phyloP scores from a whole-genome alignment of 1,140 invertebrate species.

The Drosophila ironensis region DNA sequence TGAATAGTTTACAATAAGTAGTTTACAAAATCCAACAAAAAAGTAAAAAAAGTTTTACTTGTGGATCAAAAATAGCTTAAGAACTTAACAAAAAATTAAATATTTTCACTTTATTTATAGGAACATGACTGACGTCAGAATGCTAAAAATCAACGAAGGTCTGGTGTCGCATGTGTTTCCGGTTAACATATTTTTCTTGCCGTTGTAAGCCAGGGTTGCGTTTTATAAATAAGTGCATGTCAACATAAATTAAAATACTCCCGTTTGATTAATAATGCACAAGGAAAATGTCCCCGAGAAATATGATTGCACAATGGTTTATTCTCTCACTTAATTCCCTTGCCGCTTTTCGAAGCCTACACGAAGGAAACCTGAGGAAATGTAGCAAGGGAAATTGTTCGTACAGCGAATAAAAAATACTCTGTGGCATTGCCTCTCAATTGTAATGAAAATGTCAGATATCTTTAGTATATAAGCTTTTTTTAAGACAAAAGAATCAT shows the following conservation, averaged over 20 bases:
- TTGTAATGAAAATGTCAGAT: too few relatives aligned
- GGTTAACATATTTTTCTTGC: constrained; percentile 10
- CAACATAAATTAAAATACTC: constrained; percentile 77
- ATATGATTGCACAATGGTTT: constrained; percentile 39
- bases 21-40: too few relatives aligned
- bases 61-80: too few relatives aligned
- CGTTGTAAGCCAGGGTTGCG: constrained; percentile 14
- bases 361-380: constrained; percentile 14
- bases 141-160: constrained; percentile 6
- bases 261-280: constrained; percentile 74
- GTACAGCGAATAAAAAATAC: not conserved
- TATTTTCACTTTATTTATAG: too few relatives aligned
- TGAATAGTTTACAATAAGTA: too few relatives aligned
- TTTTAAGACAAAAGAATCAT: too few relatives aligned
- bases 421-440: too few relatives aligned
- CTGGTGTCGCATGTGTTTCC: constrained; percentile 36
- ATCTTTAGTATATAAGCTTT: too few relatives aligned
- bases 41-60: too few relatives aligned
- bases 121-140: too few relatives aligned
- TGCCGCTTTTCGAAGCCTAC: not conserved
- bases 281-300: constrained; percentile 73
- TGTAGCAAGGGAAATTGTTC: constrained; percentile 2
- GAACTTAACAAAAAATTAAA: too few relatives aligned
- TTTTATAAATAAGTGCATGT: constrained; percentile 72
- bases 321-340: constrained; percentile 19